phyloP scores from a whole-genome alignment of 2,113 vertebrate genomes.

The Kryptolebias marmoratus region DNA sequence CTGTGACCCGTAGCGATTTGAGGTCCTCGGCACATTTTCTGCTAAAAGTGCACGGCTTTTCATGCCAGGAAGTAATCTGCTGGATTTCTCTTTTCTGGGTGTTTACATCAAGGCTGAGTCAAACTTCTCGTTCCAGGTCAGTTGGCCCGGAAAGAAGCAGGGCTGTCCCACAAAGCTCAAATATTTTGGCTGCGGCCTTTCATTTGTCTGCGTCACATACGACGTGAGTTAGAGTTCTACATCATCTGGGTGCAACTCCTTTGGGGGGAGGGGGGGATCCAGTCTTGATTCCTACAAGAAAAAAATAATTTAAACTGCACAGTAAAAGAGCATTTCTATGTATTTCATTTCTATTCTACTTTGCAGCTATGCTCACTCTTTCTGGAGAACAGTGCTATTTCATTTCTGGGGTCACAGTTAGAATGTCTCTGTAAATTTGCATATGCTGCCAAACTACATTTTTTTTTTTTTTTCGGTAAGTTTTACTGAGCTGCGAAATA shows the following conservation, averaged over 20 bases:
- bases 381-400: neutral
- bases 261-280: slow-evolving; percentile 26
- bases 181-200: slow-evolving; percentile 41
- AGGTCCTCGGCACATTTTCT: slow-evolving; percentile 1
- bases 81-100: slow-evolving; percentile 31
- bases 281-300: slow-evolving; percentile 24
- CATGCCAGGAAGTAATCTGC: slow-evolving; percentile 19
- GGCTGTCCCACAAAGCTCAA: slow-evolving; percentile 40
- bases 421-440: too few relatives aligned
- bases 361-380: neutral
- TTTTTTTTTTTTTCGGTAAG: neutral
- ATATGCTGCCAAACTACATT: neutral
- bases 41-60: slow-evolving; percentile 13
- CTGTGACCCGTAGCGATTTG: slow-evolving; percentile 29
- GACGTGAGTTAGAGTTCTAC: slow-evolving; percentile 35
- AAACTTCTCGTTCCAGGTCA: slow-evolving; percentile 24
- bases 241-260: slow-evolving; percentile 20
- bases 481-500: neutral
- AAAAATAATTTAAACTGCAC: neutral
- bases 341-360: slow-evolving; percentile 22
- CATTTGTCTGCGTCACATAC: neutral
- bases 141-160: slow-evolving; percentile 30
- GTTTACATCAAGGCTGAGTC: slow-evolving; percentile 27
- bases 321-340: neutral
- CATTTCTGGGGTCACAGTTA: neutral